Conservation (phyloP, 1,140 invertebrate genomes). For the Hetaerina americana region DNA sequence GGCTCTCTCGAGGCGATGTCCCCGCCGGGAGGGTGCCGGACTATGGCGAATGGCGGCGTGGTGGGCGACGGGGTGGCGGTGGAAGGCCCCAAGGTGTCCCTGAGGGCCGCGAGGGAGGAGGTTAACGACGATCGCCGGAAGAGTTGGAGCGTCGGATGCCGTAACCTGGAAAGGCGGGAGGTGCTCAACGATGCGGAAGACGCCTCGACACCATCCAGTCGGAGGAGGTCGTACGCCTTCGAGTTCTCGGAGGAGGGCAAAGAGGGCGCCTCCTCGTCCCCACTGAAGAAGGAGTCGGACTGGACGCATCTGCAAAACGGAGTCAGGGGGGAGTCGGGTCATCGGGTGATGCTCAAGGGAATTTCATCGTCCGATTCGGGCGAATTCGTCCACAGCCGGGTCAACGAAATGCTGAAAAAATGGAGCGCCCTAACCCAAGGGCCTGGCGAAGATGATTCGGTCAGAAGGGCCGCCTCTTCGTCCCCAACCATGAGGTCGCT, state of each 20-base stretch:
- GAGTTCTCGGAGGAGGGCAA: constrained; percentile 38
- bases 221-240: constrained; percentile 58
- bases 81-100: not conserved
- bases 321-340: too few species aligned
- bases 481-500: not conserved
- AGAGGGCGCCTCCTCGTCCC: constrained; percentile 4
- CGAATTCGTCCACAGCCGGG: not conserved
- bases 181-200: constrained; percentile 6
- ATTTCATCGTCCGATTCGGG: too few species aligned
- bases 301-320: not conserved
- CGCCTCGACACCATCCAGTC: constrained; percentile 48
- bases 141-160: not conserved
- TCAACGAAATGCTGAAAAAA: not conserved
- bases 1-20: not conserved
- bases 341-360: constrained; percentile 28
- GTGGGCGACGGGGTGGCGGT: not conserved
- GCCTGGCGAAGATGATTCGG: not conserved
- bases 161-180: not conserved
- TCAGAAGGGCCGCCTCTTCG: too few species aligned
- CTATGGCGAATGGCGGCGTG: not conserved
- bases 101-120: not conserved
- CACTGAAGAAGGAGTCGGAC: constrained; percentile 11
- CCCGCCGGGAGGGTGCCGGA: not conserved
- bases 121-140: not conserved
- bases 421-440: not conserved